phyloP scores from a whole-genome alignment of 2,797 vertebrate genomes.

The Acanthiza pusilla region DNA sequence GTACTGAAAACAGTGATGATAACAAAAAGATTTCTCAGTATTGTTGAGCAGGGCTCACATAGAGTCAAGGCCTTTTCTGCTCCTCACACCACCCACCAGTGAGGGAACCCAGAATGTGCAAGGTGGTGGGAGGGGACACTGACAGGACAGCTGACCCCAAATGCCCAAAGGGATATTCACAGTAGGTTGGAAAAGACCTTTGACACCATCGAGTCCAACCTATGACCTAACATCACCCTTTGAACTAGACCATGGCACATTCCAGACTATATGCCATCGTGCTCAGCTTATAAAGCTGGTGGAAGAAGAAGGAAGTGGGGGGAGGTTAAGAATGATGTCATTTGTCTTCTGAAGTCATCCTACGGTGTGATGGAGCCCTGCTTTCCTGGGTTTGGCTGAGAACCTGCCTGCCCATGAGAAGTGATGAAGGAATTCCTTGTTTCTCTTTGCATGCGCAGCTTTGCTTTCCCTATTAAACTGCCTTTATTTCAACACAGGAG shows the following conservation, averaged over 20 bases:
- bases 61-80: neutral
- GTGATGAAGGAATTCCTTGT: rapidly evolving
- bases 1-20: neutral
- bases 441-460: neutral
- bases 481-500: rapidly evolving
- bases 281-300: neutral
- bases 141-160: neutral
- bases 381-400: neutral
- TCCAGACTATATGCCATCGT: too few species aligned
- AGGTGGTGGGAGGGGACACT: neutral
- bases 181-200: neutral
- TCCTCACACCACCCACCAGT: rapidly evolving
- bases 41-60: neutral
- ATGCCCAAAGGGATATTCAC: neutral
- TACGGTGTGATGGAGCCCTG: neutral
- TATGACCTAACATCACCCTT: neutral
- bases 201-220: neutral
- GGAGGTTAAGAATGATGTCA: rapidly evolving
- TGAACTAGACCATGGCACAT: neutral
- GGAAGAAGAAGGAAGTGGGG: rapidly evolving
- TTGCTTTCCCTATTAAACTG: neutral
- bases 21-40: neutral
- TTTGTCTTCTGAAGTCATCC: rapidly evolving
- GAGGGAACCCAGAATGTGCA: neutral
- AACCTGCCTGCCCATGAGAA: neutral